Evolutionary conservation across 92 coral and sea anemone genomes (phyloP).

Genomic region (Pocillopora grandis): DNA sequence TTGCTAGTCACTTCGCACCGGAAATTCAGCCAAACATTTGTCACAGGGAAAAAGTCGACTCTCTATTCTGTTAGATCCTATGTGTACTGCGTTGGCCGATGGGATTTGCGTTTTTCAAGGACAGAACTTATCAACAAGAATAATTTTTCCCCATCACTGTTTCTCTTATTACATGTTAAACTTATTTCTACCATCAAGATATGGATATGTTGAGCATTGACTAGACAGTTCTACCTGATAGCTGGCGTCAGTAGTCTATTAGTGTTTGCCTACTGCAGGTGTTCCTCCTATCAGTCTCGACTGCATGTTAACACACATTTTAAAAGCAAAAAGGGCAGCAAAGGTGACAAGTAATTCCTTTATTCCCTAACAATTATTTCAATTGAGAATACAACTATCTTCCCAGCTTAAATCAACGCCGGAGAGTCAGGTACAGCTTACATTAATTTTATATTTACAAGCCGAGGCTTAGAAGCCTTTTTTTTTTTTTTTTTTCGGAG

Average conservation of each 20-base stretch:
- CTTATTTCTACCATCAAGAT: background rate
- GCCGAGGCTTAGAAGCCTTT: background rate
- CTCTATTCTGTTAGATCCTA: too few species aligned
- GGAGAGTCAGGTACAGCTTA: constrained; percentile 14
- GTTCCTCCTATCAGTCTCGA: too few species aligned
- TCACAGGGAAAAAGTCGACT: too few species aligned
- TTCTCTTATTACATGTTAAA: background rate
- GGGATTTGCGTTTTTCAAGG: too few species aligned
- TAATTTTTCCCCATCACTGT: background rate
- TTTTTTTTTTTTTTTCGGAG: background rate
- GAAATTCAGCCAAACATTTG: too few species aligned
- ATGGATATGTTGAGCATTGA: background rate
- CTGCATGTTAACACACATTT: too few species aligned
- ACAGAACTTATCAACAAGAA: too few species aligned
- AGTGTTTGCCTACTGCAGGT: too few species aligned
- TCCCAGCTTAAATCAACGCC: constrained; percentile 11
- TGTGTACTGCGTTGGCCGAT: too few species aligned
- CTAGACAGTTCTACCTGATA: too few species aligned
- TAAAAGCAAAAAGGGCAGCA: background rate
- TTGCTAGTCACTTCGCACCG: too few species aligned
- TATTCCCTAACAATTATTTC: constrained; percentile 4
- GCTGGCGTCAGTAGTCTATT: too few species aligned
- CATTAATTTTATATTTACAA: constrained; percentile 27
- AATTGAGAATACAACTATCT: constrained; percentile 7
- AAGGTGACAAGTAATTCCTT: background rate